These are phyloP conservation scores for Paracentrotus lividus DNA, from an alignment of 53 echinoderm and acorn worm species.

Conservation along the genomic window DNA sequence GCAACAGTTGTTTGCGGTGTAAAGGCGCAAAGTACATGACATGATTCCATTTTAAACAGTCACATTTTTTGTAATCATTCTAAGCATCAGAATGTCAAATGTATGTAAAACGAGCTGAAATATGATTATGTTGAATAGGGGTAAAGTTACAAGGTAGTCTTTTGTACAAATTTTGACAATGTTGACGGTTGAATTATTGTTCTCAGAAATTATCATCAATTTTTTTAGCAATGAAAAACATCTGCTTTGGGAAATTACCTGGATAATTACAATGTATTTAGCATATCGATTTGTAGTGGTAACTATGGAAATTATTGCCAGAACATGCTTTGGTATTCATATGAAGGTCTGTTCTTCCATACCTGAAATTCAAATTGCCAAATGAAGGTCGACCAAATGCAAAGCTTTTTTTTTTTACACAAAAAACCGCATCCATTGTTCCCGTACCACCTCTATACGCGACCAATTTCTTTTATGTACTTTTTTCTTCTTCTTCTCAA, in stretches of 20 bases:
- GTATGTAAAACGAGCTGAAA: background rate
- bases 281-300: background rate
- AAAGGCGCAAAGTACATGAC: background rate
- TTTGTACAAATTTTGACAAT: background rate
- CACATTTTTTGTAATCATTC: background rate
- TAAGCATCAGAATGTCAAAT: background rate
- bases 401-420: constrained; percentile 37
- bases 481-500: constrained; percentile 3
- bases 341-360: background rate
- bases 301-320: background rate
- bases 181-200: background rate
- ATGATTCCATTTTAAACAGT: background rate
- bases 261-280: background rate
- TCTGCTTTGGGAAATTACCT: background rate
- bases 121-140: background rate
- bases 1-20: background rate
- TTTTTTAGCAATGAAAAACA: background rate
- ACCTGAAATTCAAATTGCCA: constrained; percentile 39
- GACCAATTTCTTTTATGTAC: background rate
- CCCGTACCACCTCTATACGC: background rate
- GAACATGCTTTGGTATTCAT: background rate
- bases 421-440: constrained; percentile 19
- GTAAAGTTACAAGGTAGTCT: background rate
- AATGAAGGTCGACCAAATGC: background rate
- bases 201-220: background rate